These are phyloP conservation scores for Hirudo medicinalis DNA, from an alignment of 1,140 invertebrate genomes.

Conservation along the genomic window DNA sequence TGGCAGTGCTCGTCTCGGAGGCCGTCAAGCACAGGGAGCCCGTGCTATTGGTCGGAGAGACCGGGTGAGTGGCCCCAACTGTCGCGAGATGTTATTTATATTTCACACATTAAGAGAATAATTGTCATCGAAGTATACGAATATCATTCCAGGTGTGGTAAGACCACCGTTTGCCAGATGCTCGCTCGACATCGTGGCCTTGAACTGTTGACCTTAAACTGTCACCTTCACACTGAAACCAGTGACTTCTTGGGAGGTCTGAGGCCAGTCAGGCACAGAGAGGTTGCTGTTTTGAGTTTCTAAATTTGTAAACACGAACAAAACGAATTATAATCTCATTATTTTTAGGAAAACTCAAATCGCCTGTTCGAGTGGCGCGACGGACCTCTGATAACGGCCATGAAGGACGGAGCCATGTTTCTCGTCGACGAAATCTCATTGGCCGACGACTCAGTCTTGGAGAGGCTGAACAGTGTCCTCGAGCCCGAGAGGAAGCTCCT, in stretches of 20 bases:
- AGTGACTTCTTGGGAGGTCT: slow-evolving; percentile 92
- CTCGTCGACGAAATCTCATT: slow-evolving; percentile 97
- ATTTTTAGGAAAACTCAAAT: neutral
- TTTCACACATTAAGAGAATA: too few species aligned
- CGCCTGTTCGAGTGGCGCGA: slow-evolving; percentile 90
- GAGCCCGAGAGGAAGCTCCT: slow-evolving; percentile 83
- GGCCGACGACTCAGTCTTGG: slow-evolving; percentile 94
- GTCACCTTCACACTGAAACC: slow-evolving; percentile 96
- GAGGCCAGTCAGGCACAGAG: slow-evolving; percentile 63
- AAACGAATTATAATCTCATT: too few species aligned
- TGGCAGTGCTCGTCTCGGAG: slow-evolving; percentile 77
- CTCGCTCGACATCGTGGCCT: slow-evolving; percentile 55
- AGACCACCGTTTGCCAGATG: slow-evolving; percentile 88
- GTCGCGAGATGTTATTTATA: too few species aligned
- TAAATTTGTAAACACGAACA: too few species aligned
- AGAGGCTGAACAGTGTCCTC: slow-evolving; percentile 86
- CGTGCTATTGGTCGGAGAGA: slow-evolving; percentile 87
- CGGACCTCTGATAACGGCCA: slow-evolving; percentile 80
- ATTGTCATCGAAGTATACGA: neutral
- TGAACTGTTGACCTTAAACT: slow-evolving; percentile 71
- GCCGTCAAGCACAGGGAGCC: slow-evolving; percentile 84
- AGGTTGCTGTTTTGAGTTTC: slow-evolving; percentile 30
- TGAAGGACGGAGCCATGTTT: slow-evolving; percentile 74
- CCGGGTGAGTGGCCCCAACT: slow-evolving; percentile 57
- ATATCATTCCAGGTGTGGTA: slow-evolving; percentile 61